Base-by-base conservation (phyloP, 2,888 invertebrate species). In the Ectropis crepuscularia region DNA sequence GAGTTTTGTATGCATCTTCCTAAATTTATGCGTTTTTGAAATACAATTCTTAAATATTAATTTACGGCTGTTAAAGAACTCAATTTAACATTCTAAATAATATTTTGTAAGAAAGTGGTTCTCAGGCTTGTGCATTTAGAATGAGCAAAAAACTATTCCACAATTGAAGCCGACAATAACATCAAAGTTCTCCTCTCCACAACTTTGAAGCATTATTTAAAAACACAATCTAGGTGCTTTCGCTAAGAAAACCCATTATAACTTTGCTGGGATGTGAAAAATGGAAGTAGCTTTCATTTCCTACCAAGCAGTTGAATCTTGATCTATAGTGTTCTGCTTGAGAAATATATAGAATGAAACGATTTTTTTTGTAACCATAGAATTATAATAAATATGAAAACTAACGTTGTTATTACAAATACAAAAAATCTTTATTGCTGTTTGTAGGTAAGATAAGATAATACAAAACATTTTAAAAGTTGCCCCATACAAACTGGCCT, bases 241-340 rank as follows among this genome's bases (percentile, higher is more conserved):
- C 65, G 65, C 67, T 47, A 68, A 68, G 70, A 72, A 70, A 72
- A 72, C 67, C 70, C 57, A 72, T 72, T 68, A 72, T 64, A 72
- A 72, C 68, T 68, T 72, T 43, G 60, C 63, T 53, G 57, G 63
- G 62, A 67, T 65, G 60, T 65, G 70, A 68, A 67, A 69, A 68
- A 72, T 70, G 62, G 66, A 65, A 67, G 67, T 65, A 68, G 70
- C 68, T 72, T 71, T 67, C 67, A 67, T 65, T 68, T 65, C 64
- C 53, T 48, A 42, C 45, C 67, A 65, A 65, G 60, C 55, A 53
- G 46, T 60, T 60, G 43, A 41, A 61, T 65, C 53, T 55, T 53
- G 51, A 54, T 63, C 46, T 63, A 51, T 63, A 50, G 37, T 59
- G 50, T 41, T 54, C 11, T 51, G 42, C 11, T 57, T 57, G 47